Evolutionary conservation across 35 echinoderm and acorn worm genomes (phyloP).

Genomic region (Patiria miniata): DNA sequence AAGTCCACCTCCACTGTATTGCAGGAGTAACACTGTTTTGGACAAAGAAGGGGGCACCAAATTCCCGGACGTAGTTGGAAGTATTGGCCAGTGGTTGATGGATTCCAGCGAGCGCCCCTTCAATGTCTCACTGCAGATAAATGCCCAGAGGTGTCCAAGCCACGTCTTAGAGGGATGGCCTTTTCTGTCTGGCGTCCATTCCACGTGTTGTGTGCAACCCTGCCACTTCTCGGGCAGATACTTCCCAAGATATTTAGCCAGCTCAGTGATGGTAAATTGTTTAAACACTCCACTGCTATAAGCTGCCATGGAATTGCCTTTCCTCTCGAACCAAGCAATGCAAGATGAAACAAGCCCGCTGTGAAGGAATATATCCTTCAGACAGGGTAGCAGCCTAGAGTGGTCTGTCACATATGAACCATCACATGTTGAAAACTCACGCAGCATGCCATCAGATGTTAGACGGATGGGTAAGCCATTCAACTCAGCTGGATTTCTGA

Average conservation of each 20-base stretch:
- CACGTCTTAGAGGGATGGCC: not conserved
- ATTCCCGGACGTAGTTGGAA: slow-evolving; percentile 15
- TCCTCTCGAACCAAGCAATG: not conserved
- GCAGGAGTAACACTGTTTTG: slow-evolving; percentile 17
- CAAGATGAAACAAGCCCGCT: not conserved
- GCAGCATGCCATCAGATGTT: slow-evolving; percentile 6
- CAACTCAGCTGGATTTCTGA: not conserved
- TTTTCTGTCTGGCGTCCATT: slow-evolving; percentile 10
- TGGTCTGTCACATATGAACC: not conserved
- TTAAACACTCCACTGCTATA: slow-evolving; percentile 31
- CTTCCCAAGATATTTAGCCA: not conserved
- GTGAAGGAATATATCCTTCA: slow-evolving; percentile 22
- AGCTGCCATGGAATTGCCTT: not conserved
- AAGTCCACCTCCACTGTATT: not conserved
- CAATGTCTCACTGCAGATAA: not conserved
- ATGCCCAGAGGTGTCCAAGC: slow-evolving; percentile 19
- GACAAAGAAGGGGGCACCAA: slow-evolving; percentile 3
- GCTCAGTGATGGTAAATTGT: slow-evolving; percentile 23
- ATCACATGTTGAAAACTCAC: not conserved
- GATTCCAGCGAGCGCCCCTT: not conserved
- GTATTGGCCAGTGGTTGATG: slow-evolving; percentile 19
- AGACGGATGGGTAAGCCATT: slow-evolving; percentile 30
- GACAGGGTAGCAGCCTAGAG: not conserved
- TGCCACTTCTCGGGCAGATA: slow-evolving; percentile 24
- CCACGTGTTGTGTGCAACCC: slow-evolving; percentile 2